A percentile compares a stretch with the other conserved stretches of the same genome.
Conservation (phyloP, 2,888 invertebrate genomes). For the Selenia dentaria region DNA sequence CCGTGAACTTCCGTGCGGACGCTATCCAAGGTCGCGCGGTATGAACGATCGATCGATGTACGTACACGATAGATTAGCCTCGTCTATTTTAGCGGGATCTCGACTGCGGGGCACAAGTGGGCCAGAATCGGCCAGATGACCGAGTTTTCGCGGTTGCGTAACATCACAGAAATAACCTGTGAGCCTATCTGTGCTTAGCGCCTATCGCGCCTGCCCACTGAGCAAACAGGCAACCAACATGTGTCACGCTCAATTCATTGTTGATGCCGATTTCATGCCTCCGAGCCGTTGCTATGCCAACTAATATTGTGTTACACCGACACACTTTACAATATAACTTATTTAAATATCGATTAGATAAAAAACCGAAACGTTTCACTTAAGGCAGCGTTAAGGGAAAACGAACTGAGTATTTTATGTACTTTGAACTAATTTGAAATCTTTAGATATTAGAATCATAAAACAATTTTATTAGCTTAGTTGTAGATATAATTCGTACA, state of each 20-base stretch:
- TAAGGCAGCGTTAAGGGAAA: constrained; percentile 1
- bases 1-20: constrained; percentile 79
- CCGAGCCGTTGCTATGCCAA: constrained; percentile 15
- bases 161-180: constrained; percentile 59
- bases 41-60: constrained; percentile 66
- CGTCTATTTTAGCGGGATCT: constrained; percentile 62
- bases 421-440: background rate
- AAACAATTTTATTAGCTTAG: too few species aligned
- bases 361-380: constrained; percentile 9
- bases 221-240: constrained; percentile 32
- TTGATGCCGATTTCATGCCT: constrained; percentile 25
- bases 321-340: constrained; percentile 12
- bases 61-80: constrained; percentile 60
- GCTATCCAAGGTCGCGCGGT: constrained; percentile 65
- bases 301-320: constrained; percentile 14
- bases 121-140: constrained; percentile 66
- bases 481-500: too few species aligned
- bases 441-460: too few species aligned
- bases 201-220: constrained; percentile 32
- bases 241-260: constrained; percentile 32
- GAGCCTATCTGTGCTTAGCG: constrained; percentile 37
- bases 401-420: too few species aligned
- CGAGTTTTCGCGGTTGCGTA: constrained; percentile 72
- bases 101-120: constrained; percentile 53
- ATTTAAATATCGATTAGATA: constrained; percentile 18